A percentile compares a stretch with the other conserved stretches of the same genome.
Evolutionary conservation across 1,140 invertebrate species (phyloP).

Genomic region (Elysia chlorotica): DNA sequence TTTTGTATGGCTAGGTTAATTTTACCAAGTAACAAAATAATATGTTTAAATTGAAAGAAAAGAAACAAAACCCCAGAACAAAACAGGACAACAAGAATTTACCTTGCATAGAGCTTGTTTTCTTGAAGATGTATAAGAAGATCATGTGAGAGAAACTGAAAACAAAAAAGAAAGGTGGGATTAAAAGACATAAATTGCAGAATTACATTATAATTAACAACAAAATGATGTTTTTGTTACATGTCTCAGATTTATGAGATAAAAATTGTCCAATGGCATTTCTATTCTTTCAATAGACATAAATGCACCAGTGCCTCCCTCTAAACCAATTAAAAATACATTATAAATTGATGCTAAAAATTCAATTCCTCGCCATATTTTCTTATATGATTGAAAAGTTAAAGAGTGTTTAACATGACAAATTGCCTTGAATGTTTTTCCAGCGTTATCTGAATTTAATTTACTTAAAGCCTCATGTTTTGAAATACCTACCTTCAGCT

Average conservation of each 20-base stretch:
- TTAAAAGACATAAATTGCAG: neutral
- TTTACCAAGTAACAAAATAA: no score
- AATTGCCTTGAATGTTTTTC: neutral
- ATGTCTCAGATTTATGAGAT: neutral
- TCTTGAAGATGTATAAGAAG: constrained; percentile 18
- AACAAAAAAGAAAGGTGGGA: neutral
- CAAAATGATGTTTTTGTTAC: neutral
- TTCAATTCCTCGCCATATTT: neutral
- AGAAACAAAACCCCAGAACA: no score
- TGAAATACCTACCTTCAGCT: constrained; percentile 12
- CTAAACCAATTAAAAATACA: no score
- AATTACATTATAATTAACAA: no score
- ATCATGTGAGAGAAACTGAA: constrained; percentile 20
- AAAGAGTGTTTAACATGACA: no score
- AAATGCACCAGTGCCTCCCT: neutral
- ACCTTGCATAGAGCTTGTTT: constrained; percentile 22
- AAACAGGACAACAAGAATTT: no score
- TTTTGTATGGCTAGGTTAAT: no score
- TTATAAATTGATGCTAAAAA: no score
- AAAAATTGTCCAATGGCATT: neutral
- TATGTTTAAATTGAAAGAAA: no score
- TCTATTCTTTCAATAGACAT: neutral
- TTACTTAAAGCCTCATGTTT: neutral
- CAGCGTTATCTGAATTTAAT: no score
- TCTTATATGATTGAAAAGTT: no score